A percentile compares a stretch with the other conserved stretches of the same genome.
Conservation (phyloP, 2,113 vertebrate species). For the Peromyscus maniculatus region DNA sequence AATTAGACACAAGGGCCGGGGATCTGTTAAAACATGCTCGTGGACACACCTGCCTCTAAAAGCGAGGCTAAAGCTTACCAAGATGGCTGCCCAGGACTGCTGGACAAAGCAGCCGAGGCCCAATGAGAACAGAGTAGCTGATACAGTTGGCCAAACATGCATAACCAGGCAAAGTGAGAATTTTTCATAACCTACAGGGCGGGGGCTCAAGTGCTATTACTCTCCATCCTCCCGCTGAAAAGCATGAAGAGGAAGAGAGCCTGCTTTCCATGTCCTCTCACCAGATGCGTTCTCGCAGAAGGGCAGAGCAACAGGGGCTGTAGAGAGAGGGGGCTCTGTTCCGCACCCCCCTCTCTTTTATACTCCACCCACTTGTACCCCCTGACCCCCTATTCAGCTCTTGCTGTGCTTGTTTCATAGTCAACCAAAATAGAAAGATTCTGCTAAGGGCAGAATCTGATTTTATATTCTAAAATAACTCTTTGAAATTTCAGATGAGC, state of each 20-base stretch:
- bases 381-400: not conserved
- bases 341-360: not conserved
- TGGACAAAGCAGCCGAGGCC: not conserved
- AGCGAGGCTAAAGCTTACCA: not conserved
- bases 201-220: not conserved
- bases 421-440: slow-evolving; percentile 22
- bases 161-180: not conserved
- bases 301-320: not conserved
- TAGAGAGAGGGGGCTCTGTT: not conserved
- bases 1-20: not conserved
- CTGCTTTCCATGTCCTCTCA: not conserved
- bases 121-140: not conserved
- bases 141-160: not conserved
- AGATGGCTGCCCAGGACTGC: not conserved
- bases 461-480: slow-evolving; percentile 30
- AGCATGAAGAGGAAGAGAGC: not conserved
- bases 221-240: not conserved
- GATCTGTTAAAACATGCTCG: slow-evolving; percentile 15
- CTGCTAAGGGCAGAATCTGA: slow-evolving; percentile 45
- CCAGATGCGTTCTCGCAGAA: not conserved
- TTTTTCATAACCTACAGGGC: not conserved
- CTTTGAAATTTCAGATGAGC: slow-evolving; percentile 15
- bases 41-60: slow-evolving; percentile 33
- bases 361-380: not conserved
- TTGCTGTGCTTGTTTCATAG: not conserved